Evolutionary conservation across 2,888 invertebrate species (phyloP), one percentile per base, ranked within the genome.

Genomic region (Geotrupes spiniger): DNA sequence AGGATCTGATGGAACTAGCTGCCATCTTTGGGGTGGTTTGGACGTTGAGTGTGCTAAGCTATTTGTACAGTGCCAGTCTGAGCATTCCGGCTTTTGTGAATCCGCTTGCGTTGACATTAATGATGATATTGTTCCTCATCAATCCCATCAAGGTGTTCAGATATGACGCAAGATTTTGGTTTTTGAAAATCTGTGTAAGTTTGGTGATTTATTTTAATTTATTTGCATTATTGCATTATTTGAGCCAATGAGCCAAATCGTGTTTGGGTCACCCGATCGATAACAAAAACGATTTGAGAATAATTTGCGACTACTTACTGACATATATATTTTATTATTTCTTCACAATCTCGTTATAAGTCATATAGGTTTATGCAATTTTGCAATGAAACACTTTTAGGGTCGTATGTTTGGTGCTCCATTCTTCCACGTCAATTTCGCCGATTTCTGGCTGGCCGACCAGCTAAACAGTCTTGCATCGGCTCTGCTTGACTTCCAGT

Each of bases 381-480:
- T n/a, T n/a, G n/a, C n/a, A n/a, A n/a, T n/a, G n/a, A n/a, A n/a
- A n/a, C n/a, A n/a, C n/a, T 76, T 57, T 56, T 73, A 74, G 81
- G 79, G 74, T 47, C 75, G 84, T 15, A 80, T 88, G 59, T 65
- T 86, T 45, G 77, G 82, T 44, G 87, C 89, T 1, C 89, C 89
- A 12, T 87, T 88, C 62, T 85, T 84, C 63, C 82, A 83, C 66
- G 89, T 90, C 1, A 83, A 83, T 38, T 90, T 90, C 69, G 89
- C 89, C 51, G 89, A 90, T 72, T 90, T 90, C 75, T 90, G 89
- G 89, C 80, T 90, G 62, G 89, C 88, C 9, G 90, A 90, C 76
- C 90, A 90, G 69, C 70, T 90, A 31, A 91, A 89, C 67, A 89
- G 89, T 64, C 76, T 91, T 48, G 84, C 82, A 3, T 83, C 83